Evolutionary conservation across 2,888 invertebrate genomes (phyloP).

Genomic region (Yponomeuta plumbellus): DNA sequence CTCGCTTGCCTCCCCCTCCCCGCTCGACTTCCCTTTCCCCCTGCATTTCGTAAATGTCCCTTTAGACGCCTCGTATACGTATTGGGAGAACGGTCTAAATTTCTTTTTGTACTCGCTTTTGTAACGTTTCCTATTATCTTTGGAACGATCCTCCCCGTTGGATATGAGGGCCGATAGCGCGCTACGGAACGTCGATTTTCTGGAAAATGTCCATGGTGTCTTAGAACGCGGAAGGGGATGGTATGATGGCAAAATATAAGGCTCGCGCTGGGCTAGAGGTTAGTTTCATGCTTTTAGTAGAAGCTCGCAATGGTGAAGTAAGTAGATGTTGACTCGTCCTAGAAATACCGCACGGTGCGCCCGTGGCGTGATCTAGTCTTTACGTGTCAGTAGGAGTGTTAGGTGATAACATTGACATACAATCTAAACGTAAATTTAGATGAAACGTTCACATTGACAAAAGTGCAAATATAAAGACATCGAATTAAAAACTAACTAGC

Average conservation of each 20-base stretch:
- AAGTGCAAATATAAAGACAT: conserved; percentile 50
- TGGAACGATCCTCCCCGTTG: conserved; percentile 78
- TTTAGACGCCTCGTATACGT: conserved; percentile 84
- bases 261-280: conserved; percentile 68
- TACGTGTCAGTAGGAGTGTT: conserved; percentile 53
- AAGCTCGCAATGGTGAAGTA: conserved; percentile 74
- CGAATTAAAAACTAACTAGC: conserved; percentile 46
- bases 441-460: conserved; percentile 61
- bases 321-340: conserved; percentile 52
- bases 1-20: conserved; percentile 70
- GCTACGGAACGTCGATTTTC: conserved; percentile 77
- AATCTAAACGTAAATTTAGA: conserved; percentile 67
- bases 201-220: conserved; percentile 73
- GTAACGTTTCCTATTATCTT: conserved; percentile 80
- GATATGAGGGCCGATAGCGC: conserved; percentile 76
- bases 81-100: conserved; percentile 88
- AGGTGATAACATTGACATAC: conserved; percentile 72
- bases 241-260: conserved; percentile 70
- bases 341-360: conserved; percentile 55
- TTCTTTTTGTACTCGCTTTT: conserved; percentile 89
- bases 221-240: conserved; percentile 63
- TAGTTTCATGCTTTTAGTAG: conserved; percentile 72
- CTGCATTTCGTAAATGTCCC: conserved; percentile 80
- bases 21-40: conserved; percentile 78
- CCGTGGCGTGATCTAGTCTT: conserved; percentile 39